These are phyloP conservation scores for Andrena bucephala DNA, from an alignment of 2,888 invertebrate species.

Conservation along the genomic window DNA sequence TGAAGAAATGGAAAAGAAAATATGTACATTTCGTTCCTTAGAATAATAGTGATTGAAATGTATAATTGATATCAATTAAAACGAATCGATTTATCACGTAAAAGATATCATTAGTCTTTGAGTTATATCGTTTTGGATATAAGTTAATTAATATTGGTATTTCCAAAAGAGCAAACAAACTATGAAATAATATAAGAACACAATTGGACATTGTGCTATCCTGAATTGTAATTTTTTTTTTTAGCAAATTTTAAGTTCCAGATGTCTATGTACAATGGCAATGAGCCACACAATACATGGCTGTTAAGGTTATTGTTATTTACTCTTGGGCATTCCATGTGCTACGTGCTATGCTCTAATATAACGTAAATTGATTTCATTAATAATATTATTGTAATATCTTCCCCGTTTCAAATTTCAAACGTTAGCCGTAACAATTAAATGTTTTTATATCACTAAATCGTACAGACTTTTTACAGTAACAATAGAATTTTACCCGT, in stretches of 20 bases:
- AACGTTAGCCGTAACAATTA: conserved; percentile 36
- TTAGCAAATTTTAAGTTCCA: conserved; percentile 62
- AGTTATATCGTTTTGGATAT: conserved; percentile 36
- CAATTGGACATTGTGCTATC: conserved; percentile 34
- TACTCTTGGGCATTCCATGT: conserved; percentile 64
- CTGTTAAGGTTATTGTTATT: conserved; percentile 66
- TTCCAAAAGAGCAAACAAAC: conserved; percentile 18
- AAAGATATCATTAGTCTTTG: conserved; percentile 45
- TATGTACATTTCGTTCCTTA: conserved; percentile 54
- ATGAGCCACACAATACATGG: conserved; percentile 39
- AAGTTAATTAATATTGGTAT: conserved; percentile 27
- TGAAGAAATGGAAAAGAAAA: conserved; percentile 27
- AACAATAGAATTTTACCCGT: conserved; percentile 47
- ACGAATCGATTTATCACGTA: conserved; percentile 46
- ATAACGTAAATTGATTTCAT: conserved; percentile 59
- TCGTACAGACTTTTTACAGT: conserved; percentile 44
- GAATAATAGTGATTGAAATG: conserved; percentile 30
- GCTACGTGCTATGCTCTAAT: conserved; percentile 56
- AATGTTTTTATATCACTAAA: conserved; percentile 46
- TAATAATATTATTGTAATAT: conserved; percentile 46
- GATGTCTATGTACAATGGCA: conserved; percentile 55
- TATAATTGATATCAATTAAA: conserved; percentile 48
- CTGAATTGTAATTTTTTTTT: conserved; percentile 32
- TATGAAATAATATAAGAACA: conserved; percentile 3
- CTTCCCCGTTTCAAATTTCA: conserved; percentile 39